Evolutionary conservation across 2,113 vertebrate species (phyloP), one percentile per base, ranked within the genome.

Genomic region (Platysteira castanea): DNA sequence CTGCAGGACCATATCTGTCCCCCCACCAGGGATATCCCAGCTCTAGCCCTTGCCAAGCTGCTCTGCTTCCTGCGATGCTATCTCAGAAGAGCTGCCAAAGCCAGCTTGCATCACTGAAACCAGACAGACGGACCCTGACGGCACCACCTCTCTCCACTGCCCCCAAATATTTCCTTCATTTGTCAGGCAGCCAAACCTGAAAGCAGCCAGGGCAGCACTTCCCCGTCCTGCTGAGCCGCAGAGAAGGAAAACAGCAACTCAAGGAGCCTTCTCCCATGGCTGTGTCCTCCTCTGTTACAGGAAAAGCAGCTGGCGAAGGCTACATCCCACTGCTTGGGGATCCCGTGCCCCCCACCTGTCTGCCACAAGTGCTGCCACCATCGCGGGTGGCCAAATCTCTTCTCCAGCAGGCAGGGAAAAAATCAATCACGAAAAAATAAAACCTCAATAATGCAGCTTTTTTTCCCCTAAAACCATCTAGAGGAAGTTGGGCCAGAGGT

Each of bases 21-120:
- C 37, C 17, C 92, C 95, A 95, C 96, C 92, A 93, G 96, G 95
- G 96, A 98, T 97, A 96, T 27, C 75, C 71, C 49, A 47, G 28
- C 31, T 41, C 64, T 74, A 14, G 21, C 27, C 56, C 77, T 74
- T 5, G 4, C 67, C 79, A 31, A 80, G 59, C 56, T 5, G 2
- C 76, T 67, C 59, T 1, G 0, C 53, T 95, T 93, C 85, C 85
- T 2, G 17, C 0, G 30, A 83, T 69, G 46, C 50, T 64, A 37
- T 37, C 74, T 75, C 0, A 0, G 69, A 49, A n/a, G 61, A 88
- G 85, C 88, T 56, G 78, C 78, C 78, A 70, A 60, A 53, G 26
- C 49, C 13, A 1, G 37, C 80, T 95, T 84, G 92, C 79, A 90
- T 70, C 92, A 90, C 83, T 3, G 2, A 90, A 95, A 95, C 90